phyloP scores from a whole-genome alignment of 2,888 invertebrate species.

The Shargacucullia verbasci region DNA sequence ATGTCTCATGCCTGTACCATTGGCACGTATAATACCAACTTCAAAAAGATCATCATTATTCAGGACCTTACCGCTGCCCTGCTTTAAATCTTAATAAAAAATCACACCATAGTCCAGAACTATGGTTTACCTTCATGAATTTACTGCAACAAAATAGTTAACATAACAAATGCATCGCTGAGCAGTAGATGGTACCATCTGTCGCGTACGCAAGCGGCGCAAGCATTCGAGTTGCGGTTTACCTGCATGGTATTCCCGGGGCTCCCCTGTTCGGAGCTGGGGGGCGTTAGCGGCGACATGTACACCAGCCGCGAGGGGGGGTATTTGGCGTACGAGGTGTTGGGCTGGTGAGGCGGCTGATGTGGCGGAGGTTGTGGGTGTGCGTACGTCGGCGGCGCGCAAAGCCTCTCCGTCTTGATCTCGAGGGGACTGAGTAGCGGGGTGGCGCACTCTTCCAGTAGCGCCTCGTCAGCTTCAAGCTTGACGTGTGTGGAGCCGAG shows the following conservation, averaged over 20 bases:
- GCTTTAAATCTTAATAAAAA: constrained; percentile 58
- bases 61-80: constrained; percentile 55
- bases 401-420: constrained; percentile 93
- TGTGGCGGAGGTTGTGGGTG: constrained; percentile 74
- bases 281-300: constrained; percentile 95
- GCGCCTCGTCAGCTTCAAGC: constrained; percentile 91
- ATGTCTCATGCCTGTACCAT: constrained; percentile 31
- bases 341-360: constrained; percentile 76
- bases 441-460: constrained; percentile 90
- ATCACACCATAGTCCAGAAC: constrained; percentile 35
- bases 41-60: constrained; percentile 51
- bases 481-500: constrained; percentile 92
- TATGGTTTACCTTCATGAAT: constrained; percentile 47
- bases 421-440: constrained; percentile 94
- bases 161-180: constrained; percentile 67
- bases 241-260: constrained; percentile 92
- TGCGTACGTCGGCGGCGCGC: constrained; percentile 88
- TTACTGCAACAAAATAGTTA: constrained; percentile 58
- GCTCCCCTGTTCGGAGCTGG: constrained; percentile 96
- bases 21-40: constrained; percentile 41
- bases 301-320: constrained; percentile 90
- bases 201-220: constrained; percentile 74
- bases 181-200: constrained; percentile 81
- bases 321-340: constrained; percentile 80
- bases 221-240: constrained; percentile 58